Evolutionary conservation across 2,113 vertebrate genomes (phyloP).

Genomic region (Proterorhinus semilunaris): DNA sequence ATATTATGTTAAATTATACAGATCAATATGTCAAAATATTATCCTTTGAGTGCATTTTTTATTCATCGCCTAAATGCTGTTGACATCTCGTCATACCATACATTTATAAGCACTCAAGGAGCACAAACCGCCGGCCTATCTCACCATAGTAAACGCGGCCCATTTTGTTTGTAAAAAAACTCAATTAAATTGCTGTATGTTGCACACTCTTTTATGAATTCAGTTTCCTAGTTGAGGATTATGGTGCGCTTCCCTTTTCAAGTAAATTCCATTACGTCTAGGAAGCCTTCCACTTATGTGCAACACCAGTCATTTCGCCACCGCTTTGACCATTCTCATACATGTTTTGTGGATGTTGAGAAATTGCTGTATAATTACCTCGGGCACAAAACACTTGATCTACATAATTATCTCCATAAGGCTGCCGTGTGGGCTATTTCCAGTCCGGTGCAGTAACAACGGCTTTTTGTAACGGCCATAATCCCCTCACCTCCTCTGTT

Average conservation of each 20-base stretch:
- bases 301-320: background rate
- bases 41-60: background rate
- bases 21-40: background rate
- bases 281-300: background rate
- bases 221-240: background rate
- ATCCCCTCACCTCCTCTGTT: constrained; percentile 5
- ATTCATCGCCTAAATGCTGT: background rate
- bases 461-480: constrained; percentile 14
- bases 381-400: constrained; percentile 25
- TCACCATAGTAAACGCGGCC: background rate
- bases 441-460: constrained; percentile 25
- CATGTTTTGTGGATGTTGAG: constrained; percentile 26
- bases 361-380: constrained; percentile 50
- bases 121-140: background rate
- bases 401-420: constrained; percentile 32
- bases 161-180: background rate
- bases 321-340: background rate
- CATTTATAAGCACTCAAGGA: background rate
- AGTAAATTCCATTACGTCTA: background rate
- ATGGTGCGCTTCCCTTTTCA: background rate
- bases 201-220: background rate
- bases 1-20: background rate
- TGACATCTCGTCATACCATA: no score
- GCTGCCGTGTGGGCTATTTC: constrained; percentile 28
- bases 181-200: no score